Evolutionary conservation across 2,797 vertebrate species (phyloP), one percentile per base, ranked within the genome.

Genomic region (Darevskia mixta): DNA sequence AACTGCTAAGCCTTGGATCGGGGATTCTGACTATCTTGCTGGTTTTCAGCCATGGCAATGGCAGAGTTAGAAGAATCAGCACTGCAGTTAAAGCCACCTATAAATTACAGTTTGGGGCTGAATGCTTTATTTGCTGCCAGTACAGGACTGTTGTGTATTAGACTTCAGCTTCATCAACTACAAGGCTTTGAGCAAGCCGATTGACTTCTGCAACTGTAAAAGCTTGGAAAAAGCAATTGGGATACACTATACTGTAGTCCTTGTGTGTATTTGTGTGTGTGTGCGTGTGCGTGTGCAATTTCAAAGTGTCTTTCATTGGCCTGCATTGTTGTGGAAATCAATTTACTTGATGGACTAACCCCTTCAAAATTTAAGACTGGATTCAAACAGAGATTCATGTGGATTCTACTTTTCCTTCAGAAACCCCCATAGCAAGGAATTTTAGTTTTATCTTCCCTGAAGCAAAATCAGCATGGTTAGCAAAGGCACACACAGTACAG

Each of bases 281-380:
- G 15, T 55, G 87, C 88, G 87, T 2, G n/a, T 17, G n/a, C 23
- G 1, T 18, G 13, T 45, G 92, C 91, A 94, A 67, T 93, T 92
- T 93, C 91, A 80, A 81, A 55, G 76, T 92, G 89, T 83, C 90
- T 93, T 94, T 92, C 90, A 89, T 95, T 94, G 91, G 35, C 87
- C 83, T 93, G 92, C 86, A 89, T 92, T 64, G 35, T 35, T 67
- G 61, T 94, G 90, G 91, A 92, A 94, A 93, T 94, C 83, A 86
- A 86, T 94, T 91, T 81, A 32, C 87, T 91, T 83, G 82, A 81
- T 90, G 86, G 88, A 85, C 87, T 95, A 87, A 29, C 87, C 82
- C 23, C 88, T 84, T 92, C 91, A 45, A 93, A 90, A 89, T 0
- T 11, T 84, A 85, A 90, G 91, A 90, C 77, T 71, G 91, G 91